Evolutionary conservation across 2,113 vertebrate genomes (phyloP), one percentile per base, ranked within the genome.

Genomic region (Alligator sinensis): DNA sequence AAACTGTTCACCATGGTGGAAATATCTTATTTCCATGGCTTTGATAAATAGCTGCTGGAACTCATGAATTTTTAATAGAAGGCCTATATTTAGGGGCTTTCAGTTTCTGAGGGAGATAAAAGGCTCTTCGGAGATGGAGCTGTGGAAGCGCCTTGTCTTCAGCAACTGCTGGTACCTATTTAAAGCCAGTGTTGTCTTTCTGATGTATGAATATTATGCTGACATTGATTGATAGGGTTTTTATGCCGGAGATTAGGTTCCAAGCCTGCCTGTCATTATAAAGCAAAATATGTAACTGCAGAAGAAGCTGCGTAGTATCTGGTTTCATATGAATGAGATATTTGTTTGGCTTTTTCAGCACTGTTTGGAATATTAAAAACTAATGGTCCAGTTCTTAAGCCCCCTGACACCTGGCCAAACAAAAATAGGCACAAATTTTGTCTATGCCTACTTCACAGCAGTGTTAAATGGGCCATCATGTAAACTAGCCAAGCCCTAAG

Each of bases 51-150:
- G 64, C 64, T 70, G 84, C 76, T 76, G 95, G 94, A 96, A 55
- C 97, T 97, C 96, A 96, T 98, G 95, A 95, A 98, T 98, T 97
- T 97, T 98, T 98, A 94, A 98, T 95, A 87, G 66, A 21, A 96
- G 94, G 82, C 96, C 98, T 98, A 97, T 98, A 97, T 97, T 98
- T 98, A 98, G 97, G 93, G 87, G 74, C 94, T 97, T 97, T 97
- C 95, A 68, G 95, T 96, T 97, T 96, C 96, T 80, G 88, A 94
- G 95, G 76, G 93, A 82, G 84, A 97, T 98, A 91, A 98, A 98
- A 97, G 93, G 54, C 85, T 86, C 95, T 94, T 93, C 2, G 3
- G 95, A 97, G 96, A 96, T 82, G 55, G 91, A 81, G 60, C 86
- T 96, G 81, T 97, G 91, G 74, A 83, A 91, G 77, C 5, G 6